Base-by-base conservation (phyloP, 2,797 vertebrate species). In the Danio jaintianensis region DNA sequence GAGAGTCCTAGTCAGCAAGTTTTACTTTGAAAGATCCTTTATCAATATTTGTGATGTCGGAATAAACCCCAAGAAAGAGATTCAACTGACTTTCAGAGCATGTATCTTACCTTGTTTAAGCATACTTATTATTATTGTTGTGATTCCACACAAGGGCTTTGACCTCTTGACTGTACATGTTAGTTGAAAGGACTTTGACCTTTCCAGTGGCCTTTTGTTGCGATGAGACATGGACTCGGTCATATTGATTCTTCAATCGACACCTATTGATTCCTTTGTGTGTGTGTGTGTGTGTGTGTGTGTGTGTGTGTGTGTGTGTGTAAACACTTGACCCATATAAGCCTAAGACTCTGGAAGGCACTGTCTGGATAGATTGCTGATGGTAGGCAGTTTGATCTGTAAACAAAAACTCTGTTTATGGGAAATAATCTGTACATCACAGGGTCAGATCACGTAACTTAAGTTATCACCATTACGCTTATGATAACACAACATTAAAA, bases 331-430 rank as follows among this genome's bases (percentile, higher is more conserved):
- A 70, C 20, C 66, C 48, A 16, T 69, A 55, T 48, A 75, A 55
- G 20, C 13, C 45, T 3, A 50, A 72, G 47, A 10, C 20, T 67
- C 12, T 63, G 5, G 58, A 72, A 53, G n/a, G 56, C 18, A 29
- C 10, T 59, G 53, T 50, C 43, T 20, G 61, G 61, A 11, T 2
- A 42, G 61, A 64, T 48, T n/a, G n/a, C 43, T 55, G 58, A 47
- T 55, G 55, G 43, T 53, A 38, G 38, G 16, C 48, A 43, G 18
- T 68, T 69, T 69, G 40, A 55, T n/a, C 72, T 68, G 36, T 79
- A 73, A 78, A 84, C 69, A 55, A 47, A 64, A 15, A 67, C 45
- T 15, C 43, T 84, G 79, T 84, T 84, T 78, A 74, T n/a, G 22
- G 5, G 69, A 47, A 63, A 16, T 48, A 38, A 45, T 38, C 18